A percentile compares a stretch with the other conserved stretches of the same genome.
These are phyloP conservation scores for Heliconius eleuchia DNA, from an alignment of 1,140 invertebrate genomes.

Conservation along the genomic window DNA sequence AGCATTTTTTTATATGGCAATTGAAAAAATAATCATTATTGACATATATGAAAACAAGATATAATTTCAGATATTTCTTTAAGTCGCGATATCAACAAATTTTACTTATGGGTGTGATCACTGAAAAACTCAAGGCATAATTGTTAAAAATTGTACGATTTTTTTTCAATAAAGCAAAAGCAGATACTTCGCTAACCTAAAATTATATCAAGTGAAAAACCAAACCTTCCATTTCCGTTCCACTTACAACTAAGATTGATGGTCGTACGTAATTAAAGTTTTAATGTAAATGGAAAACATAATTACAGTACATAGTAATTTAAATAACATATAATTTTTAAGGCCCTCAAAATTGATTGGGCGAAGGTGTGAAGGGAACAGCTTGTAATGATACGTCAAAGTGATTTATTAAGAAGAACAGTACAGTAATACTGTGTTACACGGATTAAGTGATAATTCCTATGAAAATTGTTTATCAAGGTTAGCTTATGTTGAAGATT, in stretches of 20 bases:
- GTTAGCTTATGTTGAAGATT: background rate
- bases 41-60: no score
- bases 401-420: conserved; percentile 52
- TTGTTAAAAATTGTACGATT: no score
- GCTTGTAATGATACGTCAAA: conserved; percentile 45
- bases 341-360: conserved; percentile 27
- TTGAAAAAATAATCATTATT: no score
- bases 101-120: no score
- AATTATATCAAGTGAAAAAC: background rate
- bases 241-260: background rate
- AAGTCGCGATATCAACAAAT: no score
- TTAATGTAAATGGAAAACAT: conserved; percentile 5
- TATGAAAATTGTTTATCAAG: conserved; percentile 26
- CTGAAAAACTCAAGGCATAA: no score
- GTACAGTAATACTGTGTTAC: conserved; percentile 27
- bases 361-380: conserved; percentile 29
- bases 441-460: conserved; percentile 23
- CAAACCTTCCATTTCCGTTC: background rate
- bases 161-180: background rate
- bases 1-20: no score
- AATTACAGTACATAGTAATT: conserved; percentile 16
- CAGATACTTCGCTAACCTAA: background rate
- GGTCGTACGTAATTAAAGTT: background rate
- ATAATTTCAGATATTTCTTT: no score
- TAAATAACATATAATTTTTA: conserved; percentile 36